phyloP scores from a whole-genome alignment of 53 echinoderm and acorn worm genomes.

The Holothuria scabra region DNA sequence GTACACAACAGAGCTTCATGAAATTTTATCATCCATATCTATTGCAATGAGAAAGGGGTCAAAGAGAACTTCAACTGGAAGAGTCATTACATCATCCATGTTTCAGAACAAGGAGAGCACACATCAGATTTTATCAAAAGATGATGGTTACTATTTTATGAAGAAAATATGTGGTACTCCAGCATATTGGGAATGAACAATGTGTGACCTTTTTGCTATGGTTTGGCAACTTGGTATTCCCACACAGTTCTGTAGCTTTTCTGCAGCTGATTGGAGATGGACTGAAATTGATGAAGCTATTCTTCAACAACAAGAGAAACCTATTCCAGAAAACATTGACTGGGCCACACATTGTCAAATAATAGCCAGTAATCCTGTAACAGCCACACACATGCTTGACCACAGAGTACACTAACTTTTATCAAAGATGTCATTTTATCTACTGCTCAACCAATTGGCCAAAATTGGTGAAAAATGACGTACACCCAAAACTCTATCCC shows the following conservation, averaged over 20 bases:
- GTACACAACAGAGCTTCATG: conserved; percentile 65
- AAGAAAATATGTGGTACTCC: conserved; percentile 30
- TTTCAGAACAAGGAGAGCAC: conserved; percentile 55
- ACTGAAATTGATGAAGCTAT: no score
- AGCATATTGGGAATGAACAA: conserved; percentile 47
- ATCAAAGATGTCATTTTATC: conserved; percentile 13
- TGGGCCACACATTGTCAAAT: conserved; percentile 67
- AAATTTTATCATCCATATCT: conserved; percentile 73
- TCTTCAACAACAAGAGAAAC: no score
- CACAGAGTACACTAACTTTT: conserved; percentile 29
- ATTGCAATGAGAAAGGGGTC: conserved; percentile 75
- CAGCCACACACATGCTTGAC: conserved; percentile 57
- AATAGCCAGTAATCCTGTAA: conserved; percentile 62
- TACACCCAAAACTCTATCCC: no score
- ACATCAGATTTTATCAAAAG: conserved; percentile 53
- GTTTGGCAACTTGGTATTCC: conserved; percentile 36
- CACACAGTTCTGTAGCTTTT: conserved; percentile 63
- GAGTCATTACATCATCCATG: conserved; percentile 50
- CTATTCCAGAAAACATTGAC: conserved; percentile 49
- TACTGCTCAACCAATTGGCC: conserved; percentile 30
- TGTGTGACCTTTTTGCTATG: conserved; percentile 69
- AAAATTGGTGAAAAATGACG: not conserved
- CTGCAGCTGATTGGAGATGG: conserved; percentile 66
- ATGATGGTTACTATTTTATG: conserved; percentile 59
- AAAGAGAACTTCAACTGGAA: conserved; percentile 34